Evolutionary conservation across 2,113 vertebrate genomes (phyloP).

Genomic region (Australoheros scitulus): DNA sequence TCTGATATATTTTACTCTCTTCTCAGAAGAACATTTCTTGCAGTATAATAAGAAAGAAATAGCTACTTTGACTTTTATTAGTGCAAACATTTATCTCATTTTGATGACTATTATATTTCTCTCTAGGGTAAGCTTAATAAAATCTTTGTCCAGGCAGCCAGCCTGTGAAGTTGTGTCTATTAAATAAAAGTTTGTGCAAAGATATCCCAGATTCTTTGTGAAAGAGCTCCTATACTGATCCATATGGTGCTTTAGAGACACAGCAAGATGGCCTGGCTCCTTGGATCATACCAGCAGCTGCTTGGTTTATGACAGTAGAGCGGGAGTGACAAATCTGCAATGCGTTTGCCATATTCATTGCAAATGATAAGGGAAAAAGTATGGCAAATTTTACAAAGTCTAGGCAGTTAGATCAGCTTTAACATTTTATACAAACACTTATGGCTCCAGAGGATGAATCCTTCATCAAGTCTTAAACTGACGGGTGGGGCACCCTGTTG

Average conservation of each 20-base stretch:
- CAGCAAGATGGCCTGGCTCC: not conserved
- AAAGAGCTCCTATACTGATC: conserved; percentile 11
- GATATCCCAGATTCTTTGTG: conserved; percentile 21
- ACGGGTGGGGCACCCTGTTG: too few species aligned
- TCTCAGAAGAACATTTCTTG: not conserved
- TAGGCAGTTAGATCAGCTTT: not conserved
- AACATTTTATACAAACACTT: not conserved
- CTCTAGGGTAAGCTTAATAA: conserved; percentile 33
- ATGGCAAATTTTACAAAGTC: not conserved
- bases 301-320: conserved; percentile 19
- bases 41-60: conserved; percentile 20
- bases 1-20: not conserved
- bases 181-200: conserved; percentile 56
- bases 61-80: conserved; percentile 54
- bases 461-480: not conserved
- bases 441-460: too few species aligned
- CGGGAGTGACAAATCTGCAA: not conserved
- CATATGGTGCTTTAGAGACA: conserved; percentile 38
- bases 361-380: not conserved
- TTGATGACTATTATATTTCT: conserved; percentile 43
- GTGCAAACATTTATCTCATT: conserved; percentile 55
- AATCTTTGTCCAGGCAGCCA: conserved; percentile 40
- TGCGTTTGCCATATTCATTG: not conserved
- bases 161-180: conserved; percentile 23
- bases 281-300: conserved; percentile 34